Evolutionary conservation across 2,113 vertebrate species (phyloP).

Genomic region (Callithrix jacchus): DNA sequence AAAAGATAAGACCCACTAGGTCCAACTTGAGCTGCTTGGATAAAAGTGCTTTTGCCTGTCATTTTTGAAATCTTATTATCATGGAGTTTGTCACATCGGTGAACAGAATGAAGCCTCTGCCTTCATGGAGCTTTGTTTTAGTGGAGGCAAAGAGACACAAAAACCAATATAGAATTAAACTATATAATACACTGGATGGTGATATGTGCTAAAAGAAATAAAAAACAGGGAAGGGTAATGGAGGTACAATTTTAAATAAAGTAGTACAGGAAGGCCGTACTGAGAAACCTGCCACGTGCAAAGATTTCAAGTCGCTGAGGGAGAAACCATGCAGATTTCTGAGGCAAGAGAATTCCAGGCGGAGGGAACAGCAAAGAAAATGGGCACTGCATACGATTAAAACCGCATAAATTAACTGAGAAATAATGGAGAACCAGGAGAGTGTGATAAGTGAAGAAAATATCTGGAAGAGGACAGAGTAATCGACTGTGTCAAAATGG

Average conservation of each 20-base stretch:
- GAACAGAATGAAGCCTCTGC: not conserved
- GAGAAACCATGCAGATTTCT: not conserved
- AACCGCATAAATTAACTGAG: not conserved
- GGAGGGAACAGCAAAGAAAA: not conserved
- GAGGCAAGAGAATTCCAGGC: not conserved
- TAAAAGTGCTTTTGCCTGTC: not conserved
- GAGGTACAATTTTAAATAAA: not conserved
- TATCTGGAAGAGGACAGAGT: not conserved
- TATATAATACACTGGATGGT: not conserved
- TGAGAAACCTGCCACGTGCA: not conserved
- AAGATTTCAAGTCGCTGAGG: not conserved
- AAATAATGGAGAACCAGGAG: not conserved
- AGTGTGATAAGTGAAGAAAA: not conserved
- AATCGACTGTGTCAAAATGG: not conserved
- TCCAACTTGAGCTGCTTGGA: not conserved
- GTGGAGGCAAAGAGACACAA: not conserved
- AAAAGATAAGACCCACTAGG: not conserved
- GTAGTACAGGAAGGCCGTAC: not conserved
- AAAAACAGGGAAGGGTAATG: not conserved
- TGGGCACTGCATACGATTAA: not conserved
- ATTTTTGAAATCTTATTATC: not conserved
- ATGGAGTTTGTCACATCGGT: not conserved
- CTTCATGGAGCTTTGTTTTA: not conserved
- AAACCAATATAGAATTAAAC: not conserved
- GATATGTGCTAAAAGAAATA: not conserved